Evolutionary conservation across 2,888 invertebrate genomes (phyloP), one percentile per base, ranked within the genome.

Genomic region (Pyrocoelia pectoralis): DNA sequence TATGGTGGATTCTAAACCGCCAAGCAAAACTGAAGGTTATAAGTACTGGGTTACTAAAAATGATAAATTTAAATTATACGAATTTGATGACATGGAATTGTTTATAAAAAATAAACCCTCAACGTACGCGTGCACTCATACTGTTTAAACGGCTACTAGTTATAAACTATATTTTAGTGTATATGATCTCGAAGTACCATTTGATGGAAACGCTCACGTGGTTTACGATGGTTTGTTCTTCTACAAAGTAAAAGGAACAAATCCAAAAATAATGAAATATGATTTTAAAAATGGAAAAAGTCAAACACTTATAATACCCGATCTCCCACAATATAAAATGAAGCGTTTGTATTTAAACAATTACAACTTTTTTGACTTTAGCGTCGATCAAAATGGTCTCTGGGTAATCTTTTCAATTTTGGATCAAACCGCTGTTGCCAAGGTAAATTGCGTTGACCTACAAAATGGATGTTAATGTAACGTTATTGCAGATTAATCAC

Each of bases 331-430:
- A 1, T 5, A 5, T 1, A n/a, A 46, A 9, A 10, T 17, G n/a
- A 87, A 87, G 78, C 85, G 83, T 66, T 84, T 97, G 2, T 97
- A 97, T 79, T 87, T 88, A 1, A 85, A 90, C 0, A 88, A 90
- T 70, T 88, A 89, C 77, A 94, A 93, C 77, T 92, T 92, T 84
- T 93, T 97, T 75, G 98, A 99, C 79, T 93, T 98, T 76, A 93
- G 93, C 71, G 92, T 94, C 0, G 98, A 99, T 77, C 98, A 98
- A 78, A 98, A 98, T 76, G 98, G 98, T 8, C 84, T 99, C 4
- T 99, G 98, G 98, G 90, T 93, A 2, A 92, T 98, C 69, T 98
- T 96, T 77, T 89, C 91, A 0, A 88, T 93, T 33, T 87, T 89
- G 0, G 94, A 93, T 77, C 92, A 94, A 75, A 93, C 95, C 0